Percentiles rank a stretch among this genome's conserved stretches.
Conservation (phyloP, 2,113 vertebrate species). For the Peromyscus californicus region DNA sequence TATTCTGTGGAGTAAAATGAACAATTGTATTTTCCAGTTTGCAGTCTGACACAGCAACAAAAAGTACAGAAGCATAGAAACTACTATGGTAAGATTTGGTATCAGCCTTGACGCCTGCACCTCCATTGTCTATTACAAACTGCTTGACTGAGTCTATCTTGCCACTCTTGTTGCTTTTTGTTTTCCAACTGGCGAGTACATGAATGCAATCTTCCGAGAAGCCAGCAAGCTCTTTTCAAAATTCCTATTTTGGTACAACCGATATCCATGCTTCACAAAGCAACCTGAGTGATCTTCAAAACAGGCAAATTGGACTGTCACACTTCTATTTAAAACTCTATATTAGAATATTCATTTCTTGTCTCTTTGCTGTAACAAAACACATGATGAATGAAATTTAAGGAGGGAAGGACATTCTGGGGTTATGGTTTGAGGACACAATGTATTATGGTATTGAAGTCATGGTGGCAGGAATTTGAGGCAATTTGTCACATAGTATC, state of each 20-base stretch:
- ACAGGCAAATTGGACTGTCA: background rate
- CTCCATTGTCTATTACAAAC: background rate
- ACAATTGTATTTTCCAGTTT: background rate
- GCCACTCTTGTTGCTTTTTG: background rate
- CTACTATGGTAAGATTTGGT: background rate
- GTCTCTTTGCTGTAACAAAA: background rate
- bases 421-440: background rate
- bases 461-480: background rate
- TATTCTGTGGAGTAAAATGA: background rate
- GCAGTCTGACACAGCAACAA: background rate
- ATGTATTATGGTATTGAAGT: background rate
- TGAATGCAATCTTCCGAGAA: background rate
- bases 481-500: background rate
- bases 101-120: background rate
- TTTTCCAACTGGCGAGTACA: background rate
- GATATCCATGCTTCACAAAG: background rate
- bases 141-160: background rate
- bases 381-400: background rate
- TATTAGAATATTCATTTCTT: background rate
- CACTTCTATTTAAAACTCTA: background rate
- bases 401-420: background rate
- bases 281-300: background rate
- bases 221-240: background rate
- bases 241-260: background rate
- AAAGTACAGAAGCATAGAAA: background rate